Evolutionary conservation across 2,888 invertebrate genomes (phyloP).

Genomic region (Watsonalla binaria): DNA sequence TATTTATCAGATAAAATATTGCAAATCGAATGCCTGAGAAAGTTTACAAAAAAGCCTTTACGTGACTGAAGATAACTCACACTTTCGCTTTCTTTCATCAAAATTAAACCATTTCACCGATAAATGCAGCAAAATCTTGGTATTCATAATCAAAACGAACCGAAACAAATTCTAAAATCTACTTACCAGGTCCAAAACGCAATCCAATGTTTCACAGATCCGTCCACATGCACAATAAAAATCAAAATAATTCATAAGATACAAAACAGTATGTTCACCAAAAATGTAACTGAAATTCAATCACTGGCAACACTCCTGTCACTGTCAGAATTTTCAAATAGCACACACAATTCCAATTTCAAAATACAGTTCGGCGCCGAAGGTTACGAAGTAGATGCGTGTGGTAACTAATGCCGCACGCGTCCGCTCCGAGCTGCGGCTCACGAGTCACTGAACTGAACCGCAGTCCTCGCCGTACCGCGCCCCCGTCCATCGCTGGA

Average conservation of each 20-base stretch:
- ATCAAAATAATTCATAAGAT: conserved; percentile 30
- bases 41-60: no score
- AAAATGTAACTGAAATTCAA: conserved; percentile 23
- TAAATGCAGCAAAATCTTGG: not conserved
- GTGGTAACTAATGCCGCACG: conserved; percentile 25
- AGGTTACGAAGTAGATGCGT: conserved; percentile 29
- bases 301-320: conserved; percentile 57
- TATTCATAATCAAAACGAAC: conserved; percentile 4
- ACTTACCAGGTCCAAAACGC: conserved; percentile 72
- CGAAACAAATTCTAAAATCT: not conserved
- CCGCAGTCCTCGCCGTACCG: conserved; percentile 28
- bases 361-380: conserved; percentile 36
- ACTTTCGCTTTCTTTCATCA: no score
- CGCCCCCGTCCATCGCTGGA: conserved; percentile 43
- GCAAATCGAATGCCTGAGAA: not conserved
- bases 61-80: no score
- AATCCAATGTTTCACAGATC: conserved; percentile 70
- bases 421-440: conserved; percentile 45
- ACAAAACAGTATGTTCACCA: conserved; percentile 28
- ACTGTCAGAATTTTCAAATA: conserved; percentile 54
- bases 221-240: conserved; percentile 57
- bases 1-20: not conserved
- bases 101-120: not conserved
- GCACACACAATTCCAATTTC: conserved; percentile 38
- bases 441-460: conserved; percentile 70